Base-by-base conservation (phyloP, 2,113 vertebrate genomes). In the Corydoras sp. region DNA sequence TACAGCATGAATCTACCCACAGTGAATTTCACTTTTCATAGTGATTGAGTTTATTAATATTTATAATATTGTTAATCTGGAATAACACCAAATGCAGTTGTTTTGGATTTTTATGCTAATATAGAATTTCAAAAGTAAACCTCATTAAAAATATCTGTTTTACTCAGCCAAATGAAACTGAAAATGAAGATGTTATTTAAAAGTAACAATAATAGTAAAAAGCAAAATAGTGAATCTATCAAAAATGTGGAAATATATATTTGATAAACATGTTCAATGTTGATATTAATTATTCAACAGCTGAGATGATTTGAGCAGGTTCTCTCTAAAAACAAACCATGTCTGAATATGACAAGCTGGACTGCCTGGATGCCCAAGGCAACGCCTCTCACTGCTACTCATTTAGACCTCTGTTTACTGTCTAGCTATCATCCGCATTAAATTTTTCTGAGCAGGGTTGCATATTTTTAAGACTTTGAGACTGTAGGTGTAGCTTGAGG, bases 371-470 rank as follows among this genome's bases (percentile, higher is more conserved):
- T 35, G 71, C 24, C 55, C 5, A 18, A 15, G 62, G 29, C 43
- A 10, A 35, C 3, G 1, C 56, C 14, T 29, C 11, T 31, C 55
- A 13, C 13, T 9, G 62, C 9, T 31, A 7, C 55, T 50, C 55
- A 59, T 72, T 59, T 65, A 65, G 54, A 60, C 18, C 51, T 65
- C 71, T 59, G 51, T 72, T 72, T 72, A 65, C 71, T 72, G 62
- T 55, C 59, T 50, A 65, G 62, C 62, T 59, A 55, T 65, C 71
- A 65, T 58, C 54, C 29, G 11, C 55, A 3, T 9, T 50, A 24
- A 65, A 14, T 32, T 72, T n/a, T n/a, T n/a, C 9, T 10, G 8
- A 62, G 29, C 12, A 43, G 2, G 68, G 31, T 29, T 56, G 48
- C 31, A 13, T 49, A 12, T 13, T 35, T 59, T 32, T 35, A 18